Evolutionary conservation across 2,113 vertebrate species (phyloP), one percentile per base, ranked within the genome.

Genomic region (Cephalopterus ornatus): DNA sequence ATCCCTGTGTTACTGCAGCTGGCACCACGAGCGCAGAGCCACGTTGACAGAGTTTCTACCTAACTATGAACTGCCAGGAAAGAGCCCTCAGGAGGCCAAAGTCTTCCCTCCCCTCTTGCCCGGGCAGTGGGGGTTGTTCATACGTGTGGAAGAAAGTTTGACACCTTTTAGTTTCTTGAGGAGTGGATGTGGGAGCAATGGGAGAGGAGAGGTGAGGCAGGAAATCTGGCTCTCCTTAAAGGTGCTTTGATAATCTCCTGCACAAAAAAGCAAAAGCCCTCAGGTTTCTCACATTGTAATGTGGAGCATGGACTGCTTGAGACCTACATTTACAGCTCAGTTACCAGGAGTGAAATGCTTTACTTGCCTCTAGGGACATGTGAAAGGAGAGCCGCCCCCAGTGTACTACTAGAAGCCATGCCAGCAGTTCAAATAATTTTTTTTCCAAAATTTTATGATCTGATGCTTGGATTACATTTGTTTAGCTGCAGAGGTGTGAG

Each of bases 281-380:
- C 89, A 88, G 68, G 82, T 91, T 94, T 89, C 89, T 84, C 89
- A 75, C 89, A 16, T 91, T 56, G 93, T 89, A 91, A 96, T 11
- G 6, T 11, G 14, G 61, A 89, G 70, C 76, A 61, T 28, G 76
- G 75, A 49, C 46, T 80, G 89, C 59, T 66, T 39, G 59, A 88
- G 85, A 84, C 78, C 85, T 65, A 20, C 75, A 68, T 77, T 95
- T 87, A 82, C 5, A 93, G 91, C 86, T 96, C 90, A 49, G 93
- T 85, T 97, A 94, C 91, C 88, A 93, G 89, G 93, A 97, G 80
- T 82, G 95, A 97, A 89, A 85, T 62, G 61, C 71, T 96, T 96
- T 85, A 96, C 80, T 16, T 9, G 74, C 75, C 94, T 52, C 94
- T 5, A 19, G 94, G 88, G 95, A 88, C 62, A 89, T 0, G 32